These are phyloP conservation scores for Ooceraea biroi DNA, from an alignment of 1,140 invertebrate species.

Conservation along the genomic window DNA sequence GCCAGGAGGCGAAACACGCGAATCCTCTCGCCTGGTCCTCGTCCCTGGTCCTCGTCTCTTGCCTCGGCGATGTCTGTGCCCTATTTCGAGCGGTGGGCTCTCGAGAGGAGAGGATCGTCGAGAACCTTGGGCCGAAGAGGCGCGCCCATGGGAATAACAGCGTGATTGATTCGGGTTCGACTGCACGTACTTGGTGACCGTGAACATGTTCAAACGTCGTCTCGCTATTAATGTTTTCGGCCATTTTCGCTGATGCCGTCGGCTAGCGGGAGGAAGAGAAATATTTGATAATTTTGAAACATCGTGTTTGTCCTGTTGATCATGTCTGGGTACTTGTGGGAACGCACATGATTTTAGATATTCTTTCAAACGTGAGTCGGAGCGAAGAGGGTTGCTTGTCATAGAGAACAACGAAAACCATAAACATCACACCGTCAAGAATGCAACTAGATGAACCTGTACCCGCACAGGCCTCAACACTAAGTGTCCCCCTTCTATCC, in stretches of 20 bases:
- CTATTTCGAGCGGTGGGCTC: slow-evolving; percentile 35
- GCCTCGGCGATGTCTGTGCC: slow-evolving; percentile 42
- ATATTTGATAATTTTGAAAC: too few relatives aligned
- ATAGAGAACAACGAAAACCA: too few relatives aligned
- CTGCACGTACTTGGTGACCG: not conserved
- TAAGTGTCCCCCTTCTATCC: slow-evolving; percentile 11
- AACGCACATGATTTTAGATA: too few relatives aligned
- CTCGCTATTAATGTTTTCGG: not conserved
- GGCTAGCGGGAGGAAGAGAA: too few relatives aligned
- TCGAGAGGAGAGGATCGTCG: not conserved
- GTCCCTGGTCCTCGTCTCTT: slow-evolving; percentile 48
- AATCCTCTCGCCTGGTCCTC: slow-evolving; percentile 41
- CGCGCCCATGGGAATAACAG: slow-evolving; percentile 11
- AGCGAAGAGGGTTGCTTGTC: too few relatives aligned
- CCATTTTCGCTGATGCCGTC: not conserved
- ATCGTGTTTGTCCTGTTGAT: too few relatives aligned
- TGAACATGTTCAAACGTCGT: not conserved
- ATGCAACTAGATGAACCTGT: slow-evolving; percentile 21
- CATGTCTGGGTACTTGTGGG: too few relatives aligned
- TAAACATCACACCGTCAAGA: not conserved
- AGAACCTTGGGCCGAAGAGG: slow-evolving; percentile 26
- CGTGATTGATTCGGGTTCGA: slow-evolving; percentile 38
- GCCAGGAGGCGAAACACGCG: slow-evolving; percentile 62
- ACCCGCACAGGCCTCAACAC: slow-evolving; percentile 14
- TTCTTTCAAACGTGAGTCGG: too few relatives aligned